Evolutionary conservation across 2,888 invertebrate genomes (phyloP).

Genomic region (Lasioglossum lativentre): DNA sequence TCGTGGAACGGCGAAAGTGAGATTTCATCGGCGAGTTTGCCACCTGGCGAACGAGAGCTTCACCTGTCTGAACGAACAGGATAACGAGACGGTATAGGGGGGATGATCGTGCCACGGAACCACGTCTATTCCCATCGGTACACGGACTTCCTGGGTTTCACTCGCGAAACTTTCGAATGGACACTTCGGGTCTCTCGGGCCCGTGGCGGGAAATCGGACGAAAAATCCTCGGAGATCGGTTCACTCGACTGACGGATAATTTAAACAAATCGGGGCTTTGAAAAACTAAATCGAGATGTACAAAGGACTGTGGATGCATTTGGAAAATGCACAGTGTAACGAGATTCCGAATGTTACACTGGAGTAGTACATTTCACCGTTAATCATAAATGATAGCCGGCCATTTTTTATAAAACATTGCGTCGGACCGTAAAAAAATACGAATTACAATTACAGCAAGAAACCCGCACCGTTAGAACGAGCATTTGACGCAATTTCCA

Average conservation of each 20-base stretch:
- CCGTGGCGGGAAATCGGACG: neutral
- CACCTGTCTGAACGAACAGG: conserved; percentile 16
- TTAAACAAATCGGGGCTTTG: neutral
- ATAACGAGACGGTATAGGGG: conserved; percentile 32
- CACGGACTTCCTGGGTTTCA: neutral
- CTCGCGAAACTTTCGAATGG: neutral
- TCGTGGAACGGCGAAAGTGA: conserved; percentile 45
- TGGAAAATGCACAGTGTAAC: too few species aligned
- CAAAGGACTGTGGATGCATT: neutral
- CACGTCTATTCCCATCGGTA: conserved; percentile 28
- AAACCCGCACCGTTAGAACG: neutral
- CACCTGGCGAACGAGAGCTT: conserved; percentile 49
- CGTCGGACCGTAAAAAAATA: neutral
- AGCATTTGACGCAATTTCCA: neutral
- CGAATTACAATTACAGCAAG: neutral
- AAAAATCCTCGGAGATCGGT: neutral
- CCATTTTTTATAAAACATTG: neutral
- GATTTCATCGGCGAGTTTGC: conserved; percentile 59
- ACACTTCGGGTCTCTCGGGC: neutral
- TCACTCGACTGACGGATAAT: neutral
- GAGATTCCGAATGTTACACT: too few species aligned
- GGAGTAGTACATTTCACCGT: neutral
- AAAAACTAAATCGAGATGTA: neutral
- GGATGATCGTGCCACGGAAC: conserved; percentile 30
- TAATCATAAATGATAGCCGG: neutral